These are phyloP conservation scores for Acropora tenuis DNA, from an alignment of 64 coral and sea anemone species.

Conservation along the genomic window DNA sequence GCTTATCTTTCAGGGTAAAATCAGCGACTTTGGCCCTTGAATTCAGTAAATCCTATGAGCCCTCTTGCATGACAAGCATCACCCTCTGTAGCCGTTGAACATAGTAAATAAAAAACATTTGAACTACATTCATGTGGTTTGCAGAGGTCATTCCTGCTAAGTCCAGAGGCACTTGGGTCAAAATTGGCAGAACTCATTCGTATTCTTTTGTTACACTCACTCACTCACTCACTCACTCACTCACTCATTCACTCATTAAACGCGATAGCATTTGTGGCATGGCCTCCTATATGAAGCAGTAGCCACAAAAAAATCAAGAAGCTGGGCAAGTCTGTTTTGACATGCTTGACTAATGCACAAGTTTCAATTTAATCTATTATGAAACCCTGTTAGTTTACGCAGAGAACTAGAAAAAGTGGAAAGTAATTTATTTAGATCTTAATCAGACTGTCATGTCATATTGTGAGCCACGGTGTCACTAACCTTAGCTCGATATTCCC, in stretches of 20 bases:
- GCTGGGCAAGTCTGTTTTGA: too few species aligned
- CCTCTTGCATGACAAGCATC: background rate
- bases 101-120: background rate
- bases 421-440: too few species aligned
- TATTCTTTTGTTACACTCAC: background rate
- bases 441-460: too few species aligned
- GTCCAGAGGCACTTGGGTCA: background rate
- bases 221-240: background rate
- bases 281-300: background rate
- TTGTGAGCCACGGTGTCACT: too few species aligned
- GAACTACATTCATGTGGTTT: background rate
- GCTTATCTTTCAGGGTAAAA: background rate
- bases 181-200: background rate
- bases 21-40: background rate
- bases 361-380: too few species aligned
- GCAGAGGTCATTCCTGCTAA: constrained; percentile 2
- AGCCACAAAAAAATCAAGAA: background rate
- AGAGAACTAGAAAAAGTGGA: too few species aligned
- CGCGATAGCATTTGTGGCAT: background rate
- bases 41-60: background rate
- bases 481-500: constrained; percentile 5
- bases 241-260: background rate
- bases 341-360: too few species aligned
- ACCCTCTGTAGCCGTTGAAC: background rate
- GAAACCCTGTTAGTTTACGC: too few species aligned